A percentile compares a stretch with the other conserved stretches of the same genome.
phyloP scores from a whole-genome alignment of 1,140 invertebrate genomes.

The Formica selysi region DNA sequence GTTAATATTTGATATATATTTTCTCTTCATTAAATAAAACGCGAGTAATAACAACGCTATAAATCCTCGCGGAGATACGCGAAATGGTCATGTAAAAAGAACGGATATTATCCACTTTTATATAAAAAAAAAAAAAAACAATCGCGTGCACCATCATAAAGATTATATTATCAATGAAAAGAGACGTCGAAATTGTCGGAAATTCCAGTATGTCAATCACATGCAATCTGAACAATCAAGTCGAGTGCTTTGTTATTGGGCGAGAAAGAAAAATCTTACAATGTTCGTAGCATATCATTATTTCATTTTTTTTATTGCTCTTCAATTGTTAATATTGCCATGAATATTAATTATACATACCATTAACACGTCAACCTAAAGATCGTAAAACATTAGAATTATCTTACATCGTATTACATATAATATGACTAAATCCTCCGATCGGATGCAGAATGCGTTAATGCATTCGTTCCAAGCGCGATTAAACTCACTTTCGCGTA shows the following conservation, averaged over 20 bases:
- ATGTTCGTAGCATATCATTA: conserved; percentile 1
- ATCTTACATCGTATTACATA: neutral
- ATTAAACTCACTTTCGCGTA: neutral
- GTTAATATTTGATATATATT: conserved; percentile 12
- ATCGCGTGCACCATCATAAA: neutral
- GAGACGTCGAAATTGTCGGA: neutral
- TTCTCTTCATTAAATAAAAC: conserved; percentile 20
- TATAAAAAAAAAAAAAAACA: neutral
- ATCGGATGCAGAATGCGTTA: neutral
- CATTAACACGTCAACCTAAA: neutral
- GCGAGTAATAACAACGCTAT: neutral
- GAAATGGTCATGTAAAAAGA: neutral
- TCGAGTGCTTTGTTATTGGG: conserved; percentile 1
- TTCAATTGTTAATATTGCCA: conserved; percentile 12
- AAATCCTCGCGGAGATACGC: neutral
- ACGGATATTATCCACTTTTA: neutral
- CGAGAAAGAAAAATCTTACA: neutral
- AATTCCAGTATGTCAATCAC: neutral
- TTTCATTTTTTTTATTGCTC: neutral
- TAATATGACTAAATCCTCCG: neutral
- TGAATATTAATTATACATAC: conserved; percentile 36
- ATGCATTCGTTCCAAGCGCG: neutral
- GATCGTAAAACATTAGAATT: conserved; percentile 1
- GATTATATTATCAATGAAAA: neutral
- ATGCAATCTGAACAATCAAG: neutral